Conservation (phyloP, 2,888 invertebrate species). For the Rhagophthalmus giganteus region DNA sequence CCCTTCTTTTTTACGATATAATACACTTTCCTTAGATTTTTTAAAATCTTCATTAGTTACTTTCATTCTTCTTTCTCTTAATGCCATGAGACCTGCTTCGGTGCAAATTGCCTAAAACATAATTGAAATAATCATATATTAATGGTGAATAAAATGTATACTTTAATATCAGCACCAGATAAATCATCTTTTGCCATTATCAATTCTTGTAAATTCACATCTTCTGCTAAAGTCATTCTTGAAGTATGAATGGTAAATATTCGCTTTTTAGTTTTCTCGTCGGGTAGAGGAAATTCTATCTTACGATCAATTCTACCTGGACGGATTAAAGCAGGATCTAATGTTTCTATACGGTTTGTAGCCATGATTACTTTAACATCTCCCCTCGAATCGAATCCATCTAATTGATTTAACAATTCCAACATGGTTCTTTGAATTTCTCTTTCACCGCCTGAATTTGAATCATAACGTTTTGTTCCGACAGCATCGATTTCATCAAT, state of each 20-base stretch:
- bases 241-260: slow-evolving; percentile 98
- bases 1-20: slow-evolving; percentile 98
- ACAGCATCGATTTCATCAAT: slow-evolving; percentile 99
- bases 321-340: slow-evolving; percentile 97
- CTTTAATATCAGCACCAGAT: slow-evolving; percentile 95
- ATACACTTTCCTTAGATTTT: slow-evolving; percentile 98
- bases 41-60: slow-evolving; percentile 99
- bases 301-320: slow-evolving; percentile 99
- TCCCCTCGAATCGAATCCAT: slow-evolving; percentile 95
- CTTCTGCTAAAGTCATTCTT: slow-evolving; percentile 96
- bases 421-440: slow-evolving; percentile 99
- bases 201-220: slow-evolving; percentile 93
- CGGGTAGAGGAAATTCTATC: slow-evolving; percentile 98
- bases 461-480: slow-evolving; percentile 98
- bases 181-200: slow-evolving; percentile 99
- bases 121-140: too few relatives aligned
- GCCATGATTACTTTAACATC: slow-evolving; percentile 98
- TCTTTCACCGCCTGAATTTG: slow-evolving; percentile 98
- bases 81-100: slow-evolving; percentile 97
- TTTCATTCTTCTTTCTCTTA: slow-evolving; percentile 98
- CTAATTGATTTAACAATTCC: slow-evolving; percentile 96
- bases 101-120: slow-evolving; percentile 92
- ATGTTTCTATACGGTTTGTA: slow-evolving; percentile 96
- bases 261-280: slow-evolving; percentile 96
- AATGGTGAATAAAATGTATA: slow-evolving; percentile 49